Evolutionary conservation across 2,113 vertebrate species (phyloP), one percentile per base, ranked within the genome.

Genomic region (Paramisgurnus dabryanus): DNA sequence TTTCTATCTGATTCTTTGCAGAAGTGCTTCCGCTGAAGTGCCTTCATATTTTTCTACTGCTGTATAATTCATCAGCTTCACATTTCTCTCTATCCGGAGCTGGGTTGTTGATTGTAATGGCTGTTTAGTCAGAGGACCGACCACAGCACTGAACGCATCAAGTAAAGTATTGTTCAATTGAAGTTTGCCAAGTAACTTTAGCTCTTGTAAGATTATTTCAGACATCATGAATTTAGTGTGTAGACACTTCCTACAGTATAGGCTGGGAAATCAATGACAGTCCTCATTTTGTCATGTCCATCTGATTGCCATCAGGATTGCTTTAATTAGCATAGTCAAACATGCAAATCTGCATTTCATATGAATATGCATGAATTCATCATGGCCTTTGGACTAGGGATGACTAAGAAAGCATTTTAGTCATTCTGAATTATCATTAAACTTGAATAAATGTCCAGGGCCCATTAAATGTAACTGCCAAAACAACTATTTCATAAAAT

Each of bases 1-100:
- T 60, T 79, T 82, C 50, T 79, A 67, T 50, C 57, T 58, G 77
- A 81, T 81, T 82, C 76, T 76, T 41, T 34, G 49, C 74, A 74
- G 82, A 43, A 79, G 69, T 57, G 15, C 3, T 43, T 57, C 60
- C 63, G 7, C 6, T 50, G 13, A 58, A 64, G 47, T 71, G 82
- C 80, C 77, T 83, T 84, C 76, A 79, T 55, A 76, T 65, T 72
- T 70, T 61, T 76, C 66, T 57, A 45, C 80, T 74, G 61, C 79
- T 77, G 65, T 55, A 50, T 65, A 55, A 81, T 76, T 43, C 40
- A 84, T 57, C 63, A 63, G 11, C 57, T 61, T 43, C 47, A 45
- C 67, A 39, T 78, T 34, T 67, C 66, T 58, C 72, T 39, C 47
- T 41, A 66, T 81, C 41, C 11, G 6, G 67, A 39, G 43, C 61